Conservation (phyloP, 2,113 vertebrate genomes). For the Smithornis capensis region DNA sequence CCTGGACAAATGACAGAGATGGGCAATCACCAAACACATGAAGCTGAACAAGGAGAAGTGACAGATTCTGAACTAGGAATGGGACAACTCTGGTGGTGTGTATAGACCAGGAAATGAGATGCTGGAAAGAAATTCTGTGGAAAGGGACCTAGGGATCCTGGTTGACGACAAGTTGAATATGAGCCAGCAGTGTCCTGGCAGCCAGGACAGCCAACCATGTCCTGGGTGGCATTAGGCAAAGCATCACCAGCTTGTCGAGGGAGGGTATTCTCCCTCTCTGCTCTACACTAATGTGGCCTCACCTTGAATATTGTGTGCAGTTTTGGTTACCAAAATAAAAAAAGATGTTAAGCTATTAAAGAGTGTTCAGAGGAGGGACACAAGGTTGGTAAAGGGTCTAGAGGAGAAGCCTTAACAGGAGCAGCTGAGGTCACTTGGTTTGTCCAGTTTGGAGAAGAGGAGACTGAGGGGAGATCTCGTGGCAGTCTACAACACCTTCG, state of each 20-base stretch:
- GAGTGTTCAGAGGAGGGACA: accelerated
- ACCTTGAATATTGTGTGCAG: accelerated
- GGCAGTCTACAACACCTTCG: background rate
- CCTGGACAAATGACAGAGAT: background rate
- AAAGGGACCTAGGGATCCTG: accelerated
- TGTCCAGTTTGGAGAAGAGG: background rate
- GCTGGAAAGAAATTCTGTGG: accelerated
- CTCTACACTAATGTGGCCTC: background rate
- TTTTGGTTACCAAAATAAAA: accelerated
- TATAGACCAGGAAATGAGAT: background rate
- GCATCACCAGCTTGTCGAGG: accelerated
- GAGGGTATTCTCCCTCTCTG: background rate
- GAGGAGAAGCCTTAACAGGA: accelerated
- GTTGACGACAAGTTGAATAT: accelerated
- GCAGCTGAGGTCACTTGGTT: background rate
- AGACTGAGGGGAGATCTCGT: background rate
- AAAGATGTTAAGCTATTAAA: accelerated
- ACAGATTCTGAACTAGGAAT: accelerated
- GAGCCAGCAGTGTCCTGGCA: background rate
- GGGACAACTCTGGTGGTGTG: accelerated
- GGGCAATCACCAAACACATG: background rate
- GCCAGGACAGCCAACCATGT: background rate
- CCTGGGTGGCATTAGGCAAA: background rate
- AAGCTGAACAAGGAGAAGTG: background rate
- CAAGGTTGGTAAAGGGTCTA: no score